phyloP scores from a whole-genome alignment of 2,797 vertebrate species.

The Cyprinella venusta region DNA sequence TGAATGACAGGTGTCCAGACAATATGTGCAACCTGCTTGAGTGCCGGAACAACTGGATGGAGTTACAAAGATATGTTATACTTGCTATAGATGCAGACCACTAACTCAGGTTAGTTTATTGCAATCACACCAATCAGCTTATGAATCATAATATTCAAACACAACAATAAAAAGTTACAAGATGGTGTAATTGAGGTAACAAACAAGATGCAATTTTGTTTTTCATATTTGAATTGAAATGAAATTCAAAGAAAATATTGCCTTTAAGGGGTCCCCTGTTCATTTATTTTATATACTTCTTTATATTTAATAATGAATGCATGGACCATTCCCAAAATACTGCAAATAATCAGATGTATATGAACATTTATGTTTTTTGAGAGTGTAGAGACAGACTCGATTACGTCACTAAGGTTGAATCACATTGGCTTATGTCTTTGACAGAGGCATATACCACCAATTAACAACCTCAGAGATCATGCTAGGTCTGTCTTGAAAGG shows the following conservation, averaged over 20 bases:
- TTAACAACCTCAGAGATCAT: constrained; percentile 26
- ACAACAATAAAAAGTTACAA: background rate
- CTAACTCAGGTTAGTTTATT: background rate
- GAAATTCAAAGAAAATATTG: background rate
- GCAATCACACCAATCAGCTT: background rate
- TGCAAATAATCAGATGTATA: background rate
- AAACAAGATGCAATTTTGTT: background rate
- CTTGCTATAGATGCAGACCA: background rate
- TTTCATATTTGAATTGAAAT: background rate
- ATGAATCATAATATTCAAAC: background rate
- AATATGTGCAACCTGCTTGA: background rate
- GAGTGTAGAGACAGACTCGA: background rate
- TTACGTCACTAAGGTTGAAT: background rate
- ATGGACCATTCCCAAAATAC: background rate
- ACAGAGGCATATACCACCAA: constrained; percentile 16
- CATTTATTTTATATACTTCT: background rate
- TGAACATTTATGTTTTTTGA: background rate
- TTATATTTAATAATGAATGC: background rate
- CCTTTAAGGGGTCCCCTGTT: no score
- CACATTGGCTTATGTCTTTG: constrained; percentile 16
- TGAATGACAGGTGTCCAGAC: constrained; percentile 52
- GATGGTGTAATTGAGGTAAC: background rate
- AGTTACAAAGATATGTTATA: background rate
- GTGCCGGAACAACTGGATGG: background rate
- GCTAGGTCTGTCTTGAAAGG: constrained; percentile 16